Base-by-base conservation (phyloP, 2,113 vertebrate species). In the Sphaerodactylus townsendi region DNA sequence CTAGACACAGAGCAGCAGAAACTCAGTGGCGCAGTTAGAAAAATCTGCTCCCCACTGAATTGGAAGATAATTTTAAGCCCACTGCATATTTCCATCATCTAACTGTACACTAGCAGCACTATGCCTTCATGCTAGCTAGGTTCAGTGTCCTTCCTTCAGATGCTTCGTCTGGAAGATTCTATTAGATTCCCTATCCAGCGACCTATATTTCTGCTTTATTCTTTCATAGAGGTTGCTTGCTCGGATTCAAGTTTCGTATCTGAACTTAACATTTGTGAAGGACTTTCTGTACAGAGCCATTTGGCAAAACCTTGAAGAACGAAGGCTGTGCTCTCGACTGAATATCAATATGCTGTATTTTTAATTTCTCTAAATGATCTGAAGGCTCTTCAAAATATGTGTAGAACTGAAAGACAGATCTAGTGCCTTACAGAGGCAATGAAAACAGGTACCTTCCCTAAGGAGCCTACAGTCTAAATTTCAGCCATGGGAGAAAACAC, bases 241-340 rank as follows among this genome's bases (percentile, higher is more conserved):
- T 89, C 48, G 75, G 79, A 66, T 53, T 69, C 28, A 35, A 53
- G 37, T 46, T 83, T 76, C 62, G 21, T 53, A 83, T 50, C 72
- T n/a, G 25, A 80, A 53, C 59, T 75, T 85, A 81, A 39, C 46
- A 75, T 48, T 15, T 79, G 66, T 76, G 25, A 83, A 62, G 33
- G 78, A 89, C 86, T 41, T 82, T 87, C 75, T 48, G 82, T 83
- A 84, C 46, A 50, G 70, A 86, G 59, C 37, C 44, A 66, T 53
- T 77, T 70, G 33, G 23, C 53, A 70, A 35, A 56, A 81, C 64
- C 75, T 86, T 81, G 82, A 85, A 84, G 64, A 37, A 87, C 50
- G 48, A 1, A 70, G 53, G 81, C 7, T 35, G 28, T 33, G 75
- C 37, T 84, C 2, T 78, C 2, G 79, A 56, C 33, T 30, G 33